Evolutionary conservation across 2,888 invertebrate genomes (phyloP).

Genomic region (Amblyteles armatorius): DNA sequence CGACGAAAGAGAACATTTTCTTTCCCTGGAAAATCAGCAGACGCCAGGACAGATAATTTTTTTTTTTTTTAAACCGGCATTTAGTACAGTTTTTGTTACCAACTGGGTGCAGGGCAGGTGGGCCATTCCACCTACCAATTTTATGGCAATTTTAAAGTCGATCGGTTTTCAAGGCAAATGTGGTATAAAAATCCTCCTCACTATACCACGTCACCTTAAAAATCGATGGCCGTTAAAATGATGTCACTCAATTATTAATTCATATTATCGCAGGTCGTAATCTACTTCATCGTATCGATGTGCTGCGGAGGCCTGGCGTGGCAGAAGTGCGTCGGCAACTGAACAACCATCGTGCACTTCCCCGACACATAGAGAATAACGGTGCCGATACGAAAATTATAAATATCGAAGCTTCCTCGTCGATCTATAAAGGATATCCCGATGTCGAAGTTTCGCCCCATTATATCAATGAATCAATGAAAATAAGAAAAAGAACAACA

Average conservation of each 20-base stretch:
- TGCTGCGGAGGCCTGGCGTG: conserved; percentile 94
- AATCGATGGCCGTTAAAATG: neutral
- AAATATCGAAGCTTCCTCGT: conserved; percentile 1
- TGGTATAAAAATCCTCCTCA: no score
- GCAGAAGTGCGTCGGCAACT: conserved; percentile 88
- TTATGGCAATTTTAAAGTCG: no score
- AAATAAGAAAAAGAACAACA: conserved; percentile 13
- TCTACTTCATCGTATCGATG: conserved; percentile 95
- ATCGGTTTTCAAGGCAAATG: no score
- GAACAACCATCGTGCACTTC: conserved; percentile 47
- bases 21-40: no score
- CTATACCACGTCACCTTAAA: neutral
- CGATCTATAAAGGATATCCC: conserved; percentile 21
- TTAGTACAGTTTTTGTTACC: no score
- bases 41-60: no score
- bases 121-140: no score
- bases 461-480: conserved; percentile 41
- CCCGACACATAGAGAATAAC: conserved; percentile 12
- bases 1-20: no score
- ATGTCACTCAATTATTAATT: conserved; percentile 30
- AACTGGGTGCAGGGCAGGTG: no score
- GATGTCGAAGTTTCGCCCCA: conserved; percentile 20
- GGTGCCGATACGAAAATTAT: neutral
- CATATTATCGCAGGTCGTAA: conserved; percentile 85
- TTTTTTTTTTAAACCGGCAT: no score